A percentile compares a stretch with the other conserved stretches of the same genome.
Conservation (phyloP, 2,113 vertebrate genomes). For the Pygoscelis adeliae region DNA sequence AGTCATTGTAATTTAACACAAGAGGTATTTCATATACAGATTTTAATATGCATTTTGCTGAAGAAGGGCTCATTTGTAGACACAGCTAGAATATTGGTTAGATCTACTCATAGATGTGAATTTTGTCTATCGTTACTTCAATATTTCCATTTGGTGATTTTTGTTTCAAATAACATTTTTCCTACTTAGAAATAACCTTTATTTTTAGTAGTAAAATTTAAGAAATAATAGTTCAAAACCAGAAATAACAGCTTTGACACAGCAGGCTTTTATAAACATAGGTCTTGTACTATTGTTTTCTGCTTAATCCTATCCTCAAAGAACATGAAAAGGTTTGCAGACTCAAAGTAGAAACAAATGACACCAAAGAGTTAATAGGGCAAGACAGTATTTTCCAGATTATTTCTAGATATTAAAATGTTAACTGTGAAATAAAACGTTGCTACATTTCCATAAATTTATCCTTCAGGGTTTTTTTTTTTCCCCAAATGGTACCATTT, state of each 20-base stretch:
- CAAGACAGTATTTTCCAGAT: not conserved
- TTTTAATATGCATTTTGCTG: conserved; percentile 12
- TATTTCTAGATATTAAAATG: not conserved
- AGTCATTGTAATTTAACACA: conserved; percentile 34
- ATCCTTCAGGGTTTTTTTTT: not conserved
- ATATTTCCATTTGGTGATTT: not conserved
- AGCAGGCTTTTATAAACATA: not conserved
- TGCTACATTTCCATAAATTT: not conserved
- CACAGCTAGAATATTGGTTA: not conserved
- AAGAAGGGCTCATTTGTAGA: not conserved
- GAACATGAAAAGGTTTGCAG: not conserved
- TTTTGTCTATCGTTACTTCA: not conserved
- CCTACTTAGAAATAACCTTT: not conserved
- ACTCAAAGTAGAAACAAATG: not conserved
- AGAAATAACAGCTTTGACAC: not conserved
- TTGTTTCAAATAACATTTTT: not conserved
- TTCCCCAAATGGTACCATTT: fast-evolving
- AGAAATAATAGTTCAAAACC: not conserved
- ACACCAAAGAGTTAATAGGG: not conserved
- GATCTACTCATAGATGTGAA: not conserved
- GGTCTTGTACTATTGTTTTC: not conserved
- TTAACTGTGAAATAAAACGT: not conserved
- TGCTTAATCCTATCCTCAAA: not conserved
- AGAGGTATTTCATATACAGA: not conserved
- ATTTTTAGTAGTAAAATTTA: not conserved